These are phyloP conservation scores for Astyanax mexicanus DNA, from an alignment of 2,797 vertebrate genomes.

Conservation along the genomic window DNA sequence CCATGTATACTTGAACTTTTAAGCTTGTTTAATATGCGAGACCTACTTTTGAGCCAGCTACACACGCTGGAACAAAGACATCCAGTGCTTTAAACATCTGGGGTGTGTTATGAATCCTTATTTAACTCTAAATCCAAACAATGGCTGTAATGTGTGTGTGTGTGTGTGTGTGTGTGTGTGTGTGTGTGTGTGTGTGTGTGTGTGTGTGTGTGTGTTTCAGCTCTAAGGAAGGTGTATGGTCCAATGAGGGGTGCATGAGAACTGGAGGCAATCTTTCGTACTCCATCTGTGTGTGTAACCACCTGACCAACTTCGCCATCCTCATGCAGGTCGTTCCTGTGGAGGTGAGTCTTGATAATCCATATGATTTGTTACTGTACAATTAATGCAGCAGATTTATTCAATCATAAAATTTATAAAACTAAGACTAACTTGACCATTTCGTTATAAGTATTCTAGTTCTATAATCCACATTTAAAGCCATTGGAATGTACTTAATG, in stretches of 20 bases:
- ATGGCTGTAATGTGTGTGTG: too few species aligned
- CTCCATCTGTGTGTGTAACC: constrained; percentile 91
- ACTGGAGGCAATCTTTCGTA: constrained; percentile 84
- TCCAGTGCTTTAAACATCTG: not conserved
- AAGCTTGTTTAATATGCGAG: not conserved
- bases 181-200: constrained; percentile 6
- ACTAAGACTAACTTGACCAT: too few species aligned
- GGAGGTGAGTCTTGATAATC: constrained; percentile 79
- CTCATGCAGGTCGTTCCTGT: constrained; percentile 98
- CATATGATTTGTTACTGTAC: not conserved
- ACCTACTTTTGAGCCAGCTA: not conserved
- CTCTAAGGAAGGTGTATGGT: constrained; percentile 89
- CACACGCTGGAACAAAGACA: not conserved
- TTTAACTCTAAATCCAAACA: not conserved
- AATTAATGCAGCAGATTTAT: not conserved
- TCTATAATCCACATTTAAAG: too few species aligned
- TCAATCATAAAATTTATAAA: not conserved
- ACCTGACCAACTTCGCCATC: constrained; percentile 98
- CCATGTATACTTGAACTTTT: not conserved
- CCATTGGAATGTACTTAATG: too few species aligned
- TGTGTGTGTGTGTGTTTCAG: constrained; percentile 70
- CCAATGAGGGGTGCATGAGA: constrained; percentile 86
- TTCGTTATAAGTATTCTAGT: too few species aligned
- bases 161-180: too few species aligned
- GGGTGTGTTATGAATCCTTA: not conserved